Evolutionary conservation across 2,888 invertebrate genomes (phyloP), one percentile per base, ranked within the genome.

Genomic region (Geophilus truncorum): DNA sequence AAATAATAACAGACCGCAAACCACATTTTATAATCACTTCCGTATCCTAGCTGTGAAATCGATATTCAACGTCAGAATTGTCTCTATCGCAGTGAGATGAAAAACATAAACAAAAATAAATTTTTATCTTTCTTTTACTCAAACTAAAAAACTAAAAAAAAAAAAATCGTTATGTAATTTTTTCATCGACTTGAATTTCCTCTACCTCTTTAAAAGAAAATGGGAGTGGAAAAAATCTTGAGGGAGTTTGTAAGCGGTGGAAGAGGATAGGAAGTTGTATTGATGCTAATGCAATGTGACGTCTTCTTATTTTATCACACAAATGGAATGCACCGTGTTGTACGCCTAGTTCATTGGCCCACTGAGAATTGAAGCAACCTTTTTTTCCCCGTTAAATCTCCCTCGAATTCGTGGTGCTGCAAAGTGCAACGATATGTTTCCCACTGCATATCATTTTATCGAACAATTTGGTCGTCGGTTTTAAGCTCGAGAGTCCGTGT

Each of bases 281-380:
- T 62, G 62, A 62, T 62, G 62, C 62, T 62, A 62, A 62, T 62
- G 62, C 62, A 62, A 25, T 25, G 25, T 62, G 62, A 62, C 62
- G 62, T 62, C 23, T 23, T 62, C 62, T 62, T 62, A 62, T 25
- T 62, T 25, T 62, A 62, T 62, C 62, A 62, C 62, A 15, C 25
- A 62, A 62, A 62, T 62, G 62, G 62, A 62, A 62, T 62, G 62
- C 62, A 62, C 62, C 25, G 25, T 62, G 62, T 62, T 62, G 23
- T 62, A 4, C 62, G 62, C 25, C 25, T 62, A 62, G 25, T 25
- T 62, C 62, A 62, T 62, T 62, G 62, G 62, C 21, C 62, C 62
- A 62, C 25, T 62, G 62, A 25, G 62, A 45, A 62, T 62, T 25
- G 12, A 3, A 57, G 5, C 21, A 4, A 57, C 21, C 57, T 5